These are phyloP conservation scores for Pseudopipra pipra DNA, from an alignment of 2,113 vertebrate species.

Conservation along the genomic window DNA sequence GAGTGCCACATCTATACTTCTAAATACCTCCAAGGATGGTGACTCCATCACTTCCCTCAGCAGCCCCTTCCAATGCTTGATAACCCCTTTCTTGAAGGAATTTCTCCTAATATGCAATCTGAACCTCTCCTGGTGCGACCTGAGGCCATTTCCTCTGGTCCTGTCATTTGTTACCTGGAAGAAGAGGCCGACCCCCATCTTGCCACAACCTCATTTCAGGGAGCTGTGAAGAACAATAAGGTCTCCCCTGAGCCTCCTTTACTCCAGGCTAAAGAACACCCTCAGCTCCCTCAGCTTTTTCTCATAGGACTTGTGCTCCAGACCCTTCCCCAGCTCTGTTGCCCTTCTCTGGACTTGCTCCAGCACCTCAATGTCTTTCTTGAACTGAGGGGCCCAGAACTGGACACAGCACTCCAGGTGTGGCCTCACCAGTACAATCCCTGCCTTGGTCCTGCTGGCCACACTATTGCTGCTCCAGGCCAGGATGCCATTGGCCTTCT, in stretches of 20 bases:
- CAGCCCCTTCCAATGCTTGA: not conserved
- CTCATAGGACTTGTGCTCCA: not conserved
- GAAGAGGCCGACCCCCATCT: not conserved
- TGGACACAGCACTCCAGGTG: not conserved
- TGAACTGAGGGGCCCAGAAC: not conserved
- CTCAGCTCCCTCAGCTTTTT: not conserved
- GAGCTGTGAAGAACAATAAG: not conserved
- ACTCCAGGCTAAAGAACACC: not conserved
- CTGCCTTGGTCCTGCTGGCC: not conserved
- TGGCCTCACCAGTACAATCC: fast-evolving
- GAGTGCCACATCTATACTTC: not conserved
- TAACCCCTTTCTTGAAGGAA: not conserved
- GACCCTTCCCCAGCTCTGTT: not conserved
- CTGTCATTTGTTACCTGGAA: not conserved
- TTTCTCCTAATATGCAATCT: not conserved
- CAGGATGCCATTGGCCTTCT: not conserved
- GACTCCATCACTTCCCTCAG: not conserved
- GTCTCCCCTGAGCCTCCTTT: not conserved
- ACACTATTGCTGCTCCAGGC: fast-evolving
- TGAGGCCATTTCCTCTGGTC: not conserved
- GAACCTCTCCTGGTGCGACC: no score
- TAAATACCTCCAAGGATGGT: not conserved
- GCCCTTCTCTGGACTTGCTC: not conserved
- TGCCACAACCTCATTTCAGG: not conserved
- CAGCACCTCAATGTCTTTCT: not conserved